Base-by-base conservation (phyloP, 2,888 invertebrate genomes). In the Agrotis puta region DNA sequence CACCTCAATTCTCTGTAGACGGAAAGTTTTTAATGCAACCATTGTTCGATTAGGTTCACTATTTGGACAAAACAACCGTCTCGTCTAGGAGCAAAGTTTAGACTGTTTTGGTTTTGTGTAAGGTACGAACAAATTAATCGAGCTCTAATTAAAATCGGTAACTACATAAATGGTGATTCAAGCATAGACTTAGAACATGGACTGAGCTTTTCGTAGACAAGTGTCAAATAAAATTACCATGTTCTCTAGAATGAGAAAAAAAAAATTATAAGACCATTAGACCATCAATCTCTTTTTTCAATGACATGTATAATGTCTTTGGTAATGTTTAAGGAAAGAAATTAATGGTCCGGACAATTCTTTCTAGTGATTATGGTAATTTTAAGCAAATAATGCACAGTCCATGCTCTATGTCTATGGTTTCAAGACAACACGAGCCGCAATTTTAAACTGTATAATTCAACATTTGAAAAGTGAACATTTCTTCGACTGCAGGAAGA, bases 1-100 rank as follows among this genome's bases (percentile, higher is more conserved):
- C 59, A 68, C 64, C 57, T 62, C 66, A 58, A 77, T 77, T 74
- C 72, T 71, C 79, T 61, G 56, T 58, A 71, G 75, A 71, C 81
- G 43, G 22, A 64, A 77, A 84, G 51, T 74, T 78, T 67, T 63
- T 50, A 48, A 43, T 53, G 59, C 64, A 54, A 27, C 64, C 22
- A 45, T 33, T 5, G 70, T 75, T 69, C 51, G 67, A 84, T 80
- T 74, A 53, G 64, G 45, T 74, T 71, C 68, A 81, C 39, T 59
- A 54, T 74, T 69, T 66, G 65, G n/a, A n/a, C 9, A 54, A 71
- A 75, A 48, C 24, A 74, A 66, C 57, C 43, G 62, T n/a, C 65
- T 63, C 43, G 58, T 33, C 68, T 68, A 65, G 39, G 57, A 68
- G 47, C 47, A 48, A 9, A 47, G 45, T 58, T 64, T 74, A 24